Percentiles rank a stretch among this genome's conserved stretches.
Evolutionary conservation across 2,888 invertebrate species (phyloP).

Genomic region (Linnaemya tessellans): DNA sequence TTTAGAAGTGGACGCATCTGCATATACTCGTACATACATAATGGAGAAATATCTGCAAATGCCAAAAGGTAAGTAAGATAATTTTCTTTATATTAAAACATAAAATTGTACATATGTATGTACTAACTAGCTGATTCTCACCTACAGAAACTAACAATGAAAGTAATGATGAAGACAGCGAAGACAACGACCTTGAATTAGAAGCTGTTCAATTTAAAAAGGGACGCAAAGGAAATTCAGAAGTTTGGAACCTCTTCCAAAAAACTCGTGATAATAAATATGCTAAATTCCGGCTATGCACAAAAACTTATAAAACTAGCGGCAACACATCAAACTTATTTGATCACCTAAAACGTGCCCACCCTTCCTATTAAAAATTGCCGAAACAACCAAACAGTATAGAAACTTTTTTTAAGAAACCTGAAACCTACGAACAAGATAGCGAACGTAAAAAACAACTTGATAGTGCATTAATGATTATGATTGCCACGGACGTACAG

Average conservation of each 20-base stretch:
- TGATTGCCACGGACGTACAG: neutral
- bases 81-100: too few relatives aligned
- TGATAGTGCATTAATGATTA: neutral
- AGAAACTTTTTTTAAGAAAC: too few relatives aligned
- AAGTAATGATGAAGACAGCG: too few relatives aligned
- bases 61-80: neutral
- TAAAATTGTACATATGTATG: too few relatives aligned
- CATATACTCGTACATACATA: neutral
- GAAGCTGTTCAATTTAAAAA: neutral
- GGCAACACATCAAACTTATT: neutral
- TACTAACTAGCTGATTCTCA: too few relatives aligned
- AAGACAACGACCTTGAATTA: too few relatives aligned
- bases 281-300: neutral
- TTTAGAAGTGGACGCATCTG: neutral
- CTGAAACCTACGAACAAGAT: neutral
- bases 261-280: neutral
- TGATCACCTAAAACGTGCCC: neutral
- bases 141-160: too few relatives aligned
- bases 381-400: neutral
- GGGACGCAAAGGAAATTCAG: neutral
- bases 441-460: neutral
- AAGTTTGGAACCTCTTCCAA: neutral
- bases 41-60: neutral
- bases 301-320: neutral
- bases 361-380: too few relatives aligned